Conservation (phyloP, 2,113 vertebrate species). For the Regulus satrapa region DNA sequence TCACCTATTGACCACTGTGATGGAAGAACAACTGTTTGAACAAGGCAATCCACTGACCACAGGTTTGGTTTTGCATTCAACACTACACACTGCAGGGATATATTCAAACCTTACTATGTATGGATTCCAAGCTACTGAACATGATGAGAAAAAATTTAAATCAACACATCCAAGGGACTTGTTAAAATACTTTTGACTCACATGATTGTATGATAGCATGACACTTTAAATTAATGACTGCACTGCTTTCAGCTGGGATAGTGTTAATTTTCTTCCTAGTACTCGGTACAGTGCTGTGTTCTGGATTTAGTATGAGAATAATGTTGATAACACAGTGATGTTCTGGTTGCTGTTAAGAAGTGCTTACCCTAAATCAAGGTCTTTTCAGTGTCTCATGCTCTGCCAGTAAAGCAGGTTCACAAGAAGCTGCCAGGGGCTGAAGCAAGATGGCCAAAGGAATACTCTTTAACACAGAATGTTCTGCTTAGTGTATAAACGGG, state of each 20-base stretch:
- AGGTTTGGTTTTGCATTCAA: not conserved
- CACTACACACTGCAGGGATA: not conserved
- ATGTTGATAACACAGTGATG: not conserved
- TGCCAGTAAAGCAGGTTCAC: not conserved
- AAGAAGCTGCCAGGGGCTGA: not conserved
- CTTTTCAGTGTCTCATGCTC: not conserved
- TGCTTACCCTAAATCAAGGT: not conserved
- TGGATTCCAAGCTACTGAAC: not conserved
- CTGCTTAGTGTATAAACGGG: not conserved
- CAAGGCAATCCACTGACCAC: accelerated
- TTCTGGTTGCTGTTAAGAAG: not conserved
- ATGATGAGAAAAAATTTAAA: accelerated
- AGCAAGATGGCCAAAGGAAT: not conserved
- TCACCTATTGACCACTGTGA: not conserved
- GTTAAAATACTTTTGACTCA: not conserved
- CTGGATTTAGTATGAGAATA: not conserved
- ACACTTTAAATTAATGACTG: not conserved
- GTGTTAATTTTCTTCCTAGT: not conserved
- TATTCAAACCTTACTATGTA: not conserved
- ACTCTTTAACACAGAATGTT: not conserved
- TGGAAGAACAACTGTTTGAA: not conserved
- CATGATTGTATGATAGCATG: not conserved
- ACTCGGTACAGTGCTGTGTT: not conserved
- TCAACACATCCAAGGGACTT: not conserved
- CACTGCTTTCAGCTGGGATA: not conserved